Evolutionary conservation across 1,140 invertebrate genomes (phyloP).

Genomic region (Drosophila equinoxialis): DNA sequence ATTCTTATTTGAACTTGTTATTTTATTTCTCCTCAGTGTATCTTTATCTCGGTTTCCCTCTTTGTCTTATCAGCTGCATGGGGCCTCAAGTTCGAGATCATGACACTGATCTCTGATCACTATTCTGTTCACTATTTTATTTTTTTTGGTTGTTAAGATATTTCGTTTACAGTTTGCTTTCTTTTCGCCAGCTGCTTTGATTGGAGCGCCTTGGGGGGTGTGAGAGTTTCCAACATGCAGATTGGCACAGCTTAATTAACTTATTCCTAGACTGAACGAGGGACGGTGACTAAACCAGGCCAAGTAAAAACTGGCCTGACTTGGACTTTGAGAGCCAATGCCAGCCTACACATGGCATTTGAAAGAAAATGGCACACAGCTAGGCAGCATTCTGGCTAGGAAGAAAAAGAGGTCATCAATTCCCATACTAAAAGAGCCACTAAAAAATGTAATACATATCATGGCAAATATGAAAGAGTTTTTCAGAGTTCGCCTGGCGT

Average conservation of each 20-base stretch:
- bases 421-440: slow-evolving; percentile 48
- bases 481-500: slow-evolving; percentile 36
- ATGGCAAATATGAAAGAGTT: slow-evolving; percentile 47
- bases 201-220: slow-evolving; percentile 50
- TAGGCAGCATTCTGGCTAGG: slow-evolving; percentile 18
- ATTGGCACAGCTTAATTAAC: slow-evolving; percentile 77
- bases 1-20: background rate
- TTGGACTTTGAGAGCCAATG: slow-evolving; percentile 16
- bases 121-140: too few relatives aligned
- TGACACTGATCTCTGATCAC: slow-evolving; percentile 70
- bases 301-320: slow-evolving; percentile 38
- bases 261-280: slow-evolving; percentile 27
- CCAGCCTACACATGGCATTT: slow-evolving; percentile 59
- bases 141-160: slow-evolving; percentile 35
- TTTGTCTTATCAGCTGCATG: slow-evolving; percentile 23
- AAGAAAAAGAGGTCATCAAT: slow-evolving; percentile 69
- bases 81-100: slow-evolving; percentile 68
- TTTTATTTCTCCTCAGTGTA: slow-evolving; percentile 42
- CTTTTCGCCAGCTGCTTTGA: slow-evolving; percentile 54
- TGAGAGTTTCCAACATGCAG: slow-evolving; percentile 45
- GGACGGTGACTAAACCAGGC: slow-evolving; percentile 30
- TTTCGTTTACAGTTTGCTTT: slow-evolving; percentile 53
- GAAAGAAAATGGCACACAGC: slow-evolving; percentile 36
- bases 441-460: slow-evolving; percentile 32
- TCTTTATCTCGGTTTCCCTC: slow-evolving; percentile 17